Conservation (phyloP, 2,113 vertebrate genomes). For the Pelodiscus sinensis region DNA sequence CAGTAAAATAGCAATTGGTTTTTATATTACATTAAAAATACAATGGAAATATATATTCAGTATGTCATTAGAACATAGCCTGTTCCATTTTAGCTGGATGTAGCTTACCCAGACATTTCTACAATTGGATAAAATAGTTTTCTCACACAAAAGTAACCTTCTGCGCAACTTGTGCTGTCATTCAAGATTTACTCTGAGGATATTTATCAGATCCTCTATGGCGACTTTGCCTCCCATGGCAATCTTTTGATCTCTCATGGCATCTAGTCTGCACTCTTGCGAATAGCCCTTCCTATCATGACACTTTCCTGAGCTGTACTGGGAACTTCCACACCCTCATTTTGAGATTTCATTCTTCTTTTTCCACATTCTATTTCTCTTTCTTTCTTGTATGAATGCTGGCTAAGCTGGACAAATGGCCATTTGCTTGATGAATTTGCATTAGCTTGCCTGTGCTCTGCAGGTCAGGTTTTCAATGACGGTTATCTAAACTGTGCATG, state of each 20-base stretch:
- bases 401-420: not conserved
- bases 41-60: not conserved
- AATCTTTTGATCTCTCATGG: slow-evolving; percentile 16
- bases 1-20: not conserved
- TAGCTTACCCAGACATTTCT: not conserved
- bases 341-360: not conserved
- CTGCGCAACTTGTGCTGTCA: not conserved
- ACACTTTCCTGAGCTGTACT: not conserved
- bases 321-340: not conserved
- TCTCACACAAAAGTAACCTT: not conserved
- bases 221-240: not conserved
- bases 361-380: not conserved
- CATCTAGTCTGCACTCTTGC: not conserved
- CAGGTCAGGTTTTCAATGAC: not conserved
- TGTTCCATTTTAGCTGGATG: not conserved
- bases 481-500: fast-evolving
- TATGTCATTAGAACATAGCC: not conserved
- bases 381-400: not conserved
- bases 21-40: not conserved
- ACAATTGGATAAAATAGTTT: slow-evolving; percentile 10
- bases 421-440: not conserved
- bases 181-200: not conserved
- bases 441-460: not conserved
- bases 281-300: not conserved
- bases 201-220: not conserved